Evolutionary conservation across 2,797 vertebrate genomes (phyloP).

Genomic region (Oryzias dopingdopingensis): DNA sequence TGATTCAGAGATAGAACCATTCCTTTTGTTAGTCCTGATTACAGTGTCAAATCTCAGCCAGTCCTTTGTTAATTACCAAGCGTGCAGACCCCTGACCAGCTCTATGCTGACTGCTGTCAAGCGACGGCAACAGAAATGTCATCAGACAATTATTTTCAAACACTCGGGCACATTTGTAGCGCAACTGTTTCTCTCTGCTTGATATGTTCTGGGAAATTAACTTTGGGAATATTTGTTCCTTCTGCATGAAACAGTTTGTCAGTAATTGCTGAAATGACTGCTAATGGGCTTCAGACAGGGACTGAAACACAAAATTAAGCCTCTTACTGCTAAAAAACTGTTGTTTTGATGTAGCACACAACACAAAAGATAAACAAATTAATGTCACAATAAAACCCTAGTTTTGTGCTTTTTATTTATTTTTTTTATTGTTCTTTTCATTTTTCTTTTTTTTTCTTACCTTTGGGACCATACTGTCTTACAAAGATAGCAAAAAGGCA

Average conservation of each 20-base stretch:
- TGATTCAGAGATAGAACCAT: conserved; percentile 41
- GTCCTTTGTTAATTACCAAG: conserved; percentile 47
- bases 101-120: conserved; percentile 25
- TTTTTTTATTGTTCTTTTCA: not conserved
- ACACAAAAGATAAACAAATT: not conserved
- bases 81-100: conserved; percentile 19
- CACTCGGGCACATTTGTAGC: conserved; percentile 22
- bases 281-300: conserved; percentile 31
- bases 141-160: conserved; percentile 52
- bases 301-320: conserved; percentile 10
- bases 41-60: conserved; percentile 50
- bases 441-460: conserved; percentile 16
- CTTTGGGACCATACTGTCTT: conserved; percentile 18
- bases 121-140: conserved; percentile 33
- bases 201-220: conserved; percentile 21
- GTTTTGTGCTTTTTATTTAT: not conserved
- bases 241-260: not conserved
- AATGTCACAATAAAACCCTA: not conserved
- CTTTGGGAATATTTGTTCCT: conserved; percentile 12
- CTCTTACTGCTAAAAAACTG: not conserved
- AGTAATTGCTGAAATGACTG: conserved; percentile 10
- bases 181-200: conserved; percentile 27
- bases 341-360: not conserved
- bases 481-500: conserved; percentile 22
- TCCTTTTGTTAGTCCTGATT: conserved; percentile 58